A percentile compares a stretch with the other conserved stretches of the same genome.
Evolutionary conservation across 2,113 vertebrate genomes (phyloP).

Genomic region (Malurus melanocephalus): DNA sequence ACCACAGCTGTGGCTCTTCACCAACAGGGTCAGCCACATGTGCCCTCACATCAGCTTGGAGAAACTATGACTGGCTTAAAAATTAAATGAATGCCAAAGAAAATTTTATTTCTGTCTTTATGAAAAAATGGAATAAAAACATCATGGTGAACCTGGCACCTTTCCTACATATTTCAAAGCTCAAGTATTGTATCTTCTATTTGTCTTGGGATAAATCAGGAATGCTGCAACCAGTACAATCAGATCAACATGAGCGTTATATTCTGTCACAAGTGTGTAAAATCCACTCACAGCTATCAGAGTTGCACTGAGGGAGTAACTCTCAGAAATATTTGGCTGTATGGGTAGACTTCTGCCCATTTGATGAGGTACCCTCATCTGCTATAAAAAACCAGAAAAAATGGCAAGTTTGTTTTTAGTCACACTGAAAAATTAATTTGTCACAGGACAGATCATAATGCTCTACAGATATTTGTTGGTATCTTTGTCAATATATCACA

Average conservation of each 20-base stretch:
- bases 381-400: not conserved
- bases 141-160: not conserved
- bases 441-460: not conserved
- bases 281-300: not conserved
- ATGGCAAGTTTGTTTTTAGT: not conserved
- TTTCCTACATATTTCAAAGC: not conserved
- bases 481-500: not conserved
- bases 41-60: not conserved
- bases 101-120: not conserved
- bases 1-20: not conserved
- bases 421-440: not conserved
- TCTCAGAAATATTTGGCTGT: not conserved
- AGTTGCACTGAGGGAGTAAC: not conserved
- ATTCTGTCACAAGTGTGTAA: not conserved
- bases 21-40: not conserved
- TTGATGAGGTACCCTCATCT: accelerated
- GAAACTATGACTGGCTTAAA: not conserved
- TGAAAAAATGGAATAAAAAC: not conserved
- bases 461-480: not conserved
- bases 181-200: not conserved
- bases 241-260: not conserved
- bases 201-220: not conserved
- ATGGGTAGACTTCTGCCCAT: not conserved
- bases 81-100: not conserved
- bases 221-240: not conserved